phyloP scores from a whole-genome alignment of 2,888 invertebrate species.

The Eristalis intricaria region DNA sequence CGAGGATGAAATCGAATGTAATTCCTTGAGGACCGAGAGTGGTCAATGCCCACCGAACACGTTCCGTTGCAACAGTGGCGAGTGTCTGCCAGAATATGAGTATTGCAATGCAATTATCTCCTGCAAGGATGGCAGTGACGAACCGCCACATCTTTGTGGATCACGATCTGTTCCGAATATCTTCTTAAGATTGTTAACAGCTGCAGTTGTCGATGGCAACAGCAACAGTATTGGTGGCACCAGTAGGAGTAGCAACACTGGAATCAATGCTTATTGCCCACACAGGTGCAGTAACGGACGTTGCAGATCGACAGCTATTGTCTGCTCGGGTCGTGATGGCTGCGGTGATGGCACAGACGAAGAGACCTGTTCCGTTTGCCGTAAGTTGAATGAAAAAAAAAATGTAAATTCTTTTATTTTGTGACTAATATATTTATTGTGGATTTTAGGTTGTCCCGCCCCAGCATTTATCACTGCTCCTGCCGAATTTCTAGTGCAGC shows the following conservation, averaged over 20 bases:
- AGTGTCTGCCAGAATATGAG: slow-evolving; percentile 93
- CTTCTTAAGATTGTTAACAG: slow-evolving; percentile 78
- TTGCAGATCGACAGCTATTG: slow-evolving; percentile 93
- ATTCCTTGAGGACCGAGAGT: slow-evolving; percentile 82
- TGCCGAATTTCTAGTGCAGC: slow-evolving; percentile 76
- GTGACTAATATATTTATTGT: slow-evolving; percentile 5
- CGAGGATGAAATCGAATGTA: slow-evolving; percentile 88
- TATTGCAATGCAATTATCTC: slow-evolving; percentile 95
- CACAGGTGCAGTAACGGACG: slow-evolving; percentile 93
- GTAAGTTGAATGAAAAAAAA: slow-evolving; percentile 86
- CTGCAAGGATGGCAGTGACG: slow-evolving; percentile 94
- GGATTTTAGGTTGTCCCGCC: slow-evolving; percentile 83
- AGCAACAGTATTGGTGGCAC: slow-evolving; percentile 74
- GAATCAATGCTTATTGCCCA: slow-evolving; percentile 84
- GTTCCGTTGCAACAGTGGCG: slow-evolving; percentile 92
- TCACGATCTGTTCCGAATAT: slow-evolving; percentile 81
- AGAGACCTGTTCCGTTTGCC: slow-evolving; percentile 90
- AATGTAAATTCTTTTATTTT: not conserved
- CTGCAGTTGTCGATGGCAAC: slow-evolving; percentile 74
- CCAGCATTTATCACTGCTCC: slow-evolving; percentile 74
- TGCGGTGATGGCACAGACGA: slow-evolving; percentile 96
- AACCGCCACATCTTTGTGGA: slow-evolving; percentile 89
- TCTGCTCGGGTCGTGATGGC: slow-evolving; percentile 94
- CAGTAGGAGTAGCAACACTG: slow-evolving; percentile 72
- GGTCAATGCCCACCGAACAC: slow-evolving; percentile 90